Evolutionary conservation across 2,113 vertebrate genomes (phyloP).

Genomic region (Oncorhynchus masou): DNA sequence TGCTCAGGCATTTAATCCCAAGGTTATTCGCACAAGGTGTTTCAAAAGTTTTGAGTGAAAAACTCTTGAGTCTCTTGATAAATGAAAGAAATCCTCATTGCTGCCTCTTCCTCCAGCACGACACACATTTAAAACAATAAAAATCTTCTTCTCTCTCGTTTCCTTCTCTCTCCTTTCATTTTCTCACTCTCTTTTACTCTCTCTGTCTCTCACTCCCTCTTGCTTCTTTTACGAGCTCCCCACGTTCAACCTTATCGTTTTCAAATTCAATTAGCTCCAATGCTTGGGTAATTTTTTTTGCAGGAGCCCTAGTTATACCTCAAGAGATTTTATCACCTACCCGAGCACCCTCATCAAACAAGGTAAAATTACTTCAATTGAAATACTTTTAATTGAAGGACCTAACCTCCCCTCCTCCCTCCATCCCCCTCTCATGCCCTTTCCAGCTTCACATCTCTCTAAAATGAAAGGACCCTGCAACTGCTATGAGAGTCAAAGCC

Average conservation of each 20-base stretch:
- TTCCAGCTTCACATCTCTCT: conserved; percentile 2
- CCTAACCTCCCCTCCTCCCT: conserved; percentile 50
- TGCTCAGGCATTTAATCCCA: not conserved
- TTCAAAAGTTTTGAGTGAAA: conserved; percentile 7
- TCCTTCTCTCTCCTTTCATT: not conserved
- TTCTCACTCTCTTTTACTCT: not conserved
- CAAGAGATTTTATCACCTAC: conserved; percentile 64
- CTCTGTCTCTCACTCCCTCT: conserved; percentile 20
- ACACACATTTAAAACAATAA: not conserved
- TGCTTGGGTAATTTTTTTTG: conserved; percentile 65
- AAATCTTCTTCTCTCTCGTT: conserved; percentile 25
- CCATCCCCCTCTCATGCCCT: conserved; percentile 25
- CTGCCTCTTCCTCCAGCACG: not conserved
- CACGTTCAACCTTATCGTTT: conserved; percentile 65
- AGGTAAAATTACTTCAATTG: conserved; percentile 74
- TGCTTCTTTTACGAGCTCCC: conserved; percentile 47
- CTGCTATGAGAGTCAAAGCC: not conserved
- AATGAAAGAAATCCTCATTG: conserved; percentile 10
- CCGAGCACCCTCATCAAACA: conserved; percentile 63
- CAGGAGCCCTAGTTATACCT: conserved; percentile 59
- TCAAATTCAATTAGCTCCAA: conserved; percentile 73
- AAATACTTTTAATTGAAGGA: conserved; percentile 73
- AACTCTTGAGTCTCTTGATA: conserved; percentile 16
- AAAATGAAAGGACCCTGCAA: conserved; percentile 28
- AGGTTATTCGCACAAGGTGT: conserved; percentile 9